Evolutionary conservation across 1,140 invertebrate species (phyloP), one percentile per base, ranked within the genome.

Genomic region (Drosophila punjabiensis): DNA sequence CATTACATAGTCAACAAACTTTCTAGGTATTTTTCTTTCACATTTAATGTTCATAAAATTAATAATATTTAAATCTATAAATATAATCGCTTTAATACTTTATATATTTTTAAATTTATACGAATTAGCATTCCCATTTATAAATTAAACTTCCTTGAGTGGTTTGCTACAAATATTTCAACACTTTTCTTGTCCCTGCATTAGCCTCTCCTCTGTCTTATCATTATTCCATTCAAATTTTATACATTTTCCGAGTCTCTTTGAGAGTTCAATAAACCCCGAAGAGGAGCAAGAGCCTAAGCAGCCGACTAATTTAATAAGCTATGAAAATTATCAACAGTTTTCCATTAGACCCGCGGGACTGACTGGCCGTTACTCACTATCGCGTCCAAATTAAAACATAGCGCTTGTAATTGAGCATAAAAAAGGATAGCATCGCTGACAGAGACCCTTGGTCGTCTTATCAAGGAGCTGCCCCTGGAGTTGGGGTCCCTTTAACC

Each of bases 381-480:
- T 88, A 88, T 88, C 85, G 61, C 55, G 63, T 13, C 68, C 81
- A 88, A 88, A 88, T 88, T 88, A 88, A 88, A 88, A 90, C 86
- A 90, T 88, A 85, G 86, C 75, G 81, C 81, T 89, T 81, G 85
- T 88, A 88, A 88, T 88, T 88, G 86, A 48, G 76, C 73, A 80
- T 76, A 82, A 79, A 67, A 60, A 79, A 89, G 85, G 85, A 88
- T 89, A 89, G 69, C 85, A 75, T 56, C 45, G 85, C 63, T 79
- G 81, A 79, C 85, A 81, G 63, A 61, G 16, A 64, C 35, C 4
- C 18, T 48, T 20, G 18, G 74, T 11, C 53, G 74, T 11, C 53
- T 81, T 89, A 89, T 88, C 82, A 47, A 16, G 18, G 32, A 59
- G 41, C 16, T 6, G 9, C 9, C 28, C 5, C 13, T 18, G 43